Evolutionary conservation across 2,797 vertebrate genomes (phyloP).

Genomic region (Alectoris magna): DNA sequence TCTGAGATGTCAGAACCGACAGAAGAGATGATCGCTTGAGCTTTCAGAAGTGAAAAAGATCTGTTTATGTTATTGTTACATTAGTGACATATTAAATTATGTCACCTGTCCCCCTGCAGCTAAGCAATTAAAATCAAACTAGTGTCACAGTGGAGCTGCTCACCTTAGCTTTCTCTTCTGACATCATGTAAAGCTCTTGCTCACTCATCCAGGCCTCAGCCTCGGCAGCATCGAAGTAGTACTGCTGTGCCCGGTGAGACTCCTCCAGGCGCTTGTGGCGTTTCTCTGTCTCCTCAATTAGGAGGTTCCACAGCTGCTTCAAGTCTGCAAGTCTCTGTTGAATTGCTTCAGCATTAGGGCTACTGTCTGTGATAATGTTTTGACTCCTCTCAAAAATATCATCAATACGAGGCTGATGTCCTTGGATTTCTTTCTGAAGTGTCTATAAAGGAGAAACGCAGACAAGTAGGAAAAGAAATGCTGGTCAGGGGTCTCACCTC

Average conservation of each 20-base stretch:
- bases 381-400: constrained; percentile 97
- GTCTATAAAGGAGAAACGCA: constrained; percentile 79
- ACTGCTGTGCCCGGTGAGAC: constrained; percentile 94
- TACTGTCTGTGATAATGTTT: constrained; percentile 84
- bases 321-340: constrained; percentile 88
- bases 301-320: constrained; percentile 89
- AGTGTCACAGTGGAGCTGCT: neutral
- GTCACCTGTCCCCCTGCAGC: neutral
- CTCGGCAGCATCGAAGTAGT: constrained; percentile 97
- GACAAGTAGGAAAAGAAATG: neutral
- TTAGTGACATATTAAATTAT: neutral
- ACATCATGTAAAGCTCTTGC: constrained; percentile 99
- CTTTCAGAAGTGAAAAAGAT: neutral
- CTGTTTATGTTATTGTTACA: neutral
- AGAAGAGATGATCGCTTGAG: neutral
- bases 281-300: constrained; percentile 90
- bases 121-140: neutral
- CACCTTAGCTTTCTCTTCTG: constrained; percentile 99
- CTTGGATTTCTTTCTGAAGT: constrained; percentile 97
- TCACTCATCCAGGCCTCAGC: constrained; percentile 99
- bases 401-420: constrained; percentile 95
- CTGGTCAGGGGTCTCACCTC: neutral
- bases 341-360: constrained; percentile 85
- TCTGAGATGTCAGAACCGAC: neutral
- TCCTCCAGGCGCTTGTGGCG: constrained; percentile 91